Evolutionary conservation across 2,113 vertebrate genomes (phyloP), one percentile per base, ranked within the genome.

Genomic region (Canis aureus): DNA sequence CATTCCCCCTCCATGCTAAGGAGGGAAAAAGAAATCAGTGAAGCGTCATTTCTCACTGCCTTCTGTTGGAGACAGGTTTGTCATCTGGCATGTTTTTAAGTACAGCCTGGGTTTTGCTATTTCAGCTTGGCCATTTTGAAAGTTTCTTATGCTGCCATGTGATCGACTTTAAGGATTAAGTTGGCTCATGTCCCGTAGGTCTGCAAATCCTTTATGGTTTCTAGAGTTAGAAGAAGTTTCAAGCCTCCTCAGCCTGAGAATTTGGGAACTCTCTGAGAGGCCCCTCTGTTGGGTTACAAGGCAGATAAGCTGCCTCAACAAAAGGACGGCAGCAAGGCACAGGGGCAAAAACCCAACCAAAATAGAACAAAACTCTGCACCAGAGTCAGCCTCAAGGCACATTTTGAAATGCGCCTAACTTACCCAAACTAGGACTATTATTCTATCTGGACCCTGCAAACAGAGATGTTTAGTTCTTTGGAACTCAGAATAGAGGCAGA

Each of bases 81-180:
- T 89, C 66, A n/a, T 67, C 76, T 55, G 13, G 90, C 60, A 8
- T 74, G 71, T 82, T 85, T 94, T 82, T 81, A 69, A 91, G 23
- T 29, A 15, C 20, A 51, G 66, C 32, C 6, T 49, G 29, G 64
- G 43, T 67, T 91, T 82, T 0, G 0, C 78, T 85, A 12, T 96
- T 93, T 74, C 73, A 66, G 19, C 55, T 62, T 91, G 78, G 51
- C 74, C 51, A 74, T 82, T 94, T 94, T 88, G 76, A 51, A 96
- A 96, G 71, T 73, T 76, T 83, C 64, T 89, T 81, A 35, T 76
- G 73, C 62, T 2, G 0, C n/a, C 29, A 7, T 3, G 5, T 95
- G 78, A 80, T 66, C 3, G 0, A 57, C 53, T 86, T 15, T 53
- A 51, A 79, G 43, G 43, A 71, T 85, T 66, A 76, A 84, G 84